Evolutionary conservation across 2,797 vertebrate genomes (phyloP).

Genomic region (Halcyon smyrnensis): DNA sequence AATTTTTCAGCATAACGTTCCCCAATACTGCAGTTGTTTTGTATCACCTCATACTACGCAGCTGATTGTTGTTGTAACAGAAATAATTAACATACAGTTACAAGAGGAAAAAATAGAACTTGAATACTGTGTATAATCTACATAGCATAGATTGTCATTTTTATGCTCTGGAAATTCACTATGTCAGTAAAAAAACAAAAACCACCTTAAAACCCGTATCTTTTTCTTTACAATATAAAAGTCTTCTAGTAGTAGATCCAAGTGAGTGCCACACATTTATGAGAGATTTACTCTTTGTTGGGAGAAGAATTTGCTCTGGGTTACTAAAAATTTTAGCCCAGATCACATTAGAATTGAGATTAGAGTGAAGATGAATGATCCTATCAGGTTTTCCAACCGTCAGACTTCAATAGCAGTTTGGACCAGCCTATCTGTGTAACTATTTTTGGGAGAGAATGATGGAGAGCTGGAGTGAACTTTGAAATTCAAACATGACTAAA

Average conservation of each 20-base stretch:
- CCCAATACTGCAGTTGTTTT: neutral
- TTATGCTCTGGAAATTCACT: neutral
- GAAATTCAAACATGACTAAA: neutral
- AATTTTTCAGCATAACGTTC: neutral
- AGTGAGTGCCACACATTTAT: neutral
- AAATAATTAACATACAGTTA: neutral
- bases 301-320: neutral
- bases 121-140: neutral
- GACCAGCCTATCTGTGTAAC: neutral
- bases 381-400: neutral
- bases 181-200: neutral
- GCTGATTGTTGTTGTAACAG: rapidly evolving
- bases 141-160: neutral
- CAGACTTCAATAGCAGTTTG: neutral
- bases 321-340: neutral
- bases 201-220: neutral
- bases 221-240: neutral
- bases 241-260: neutral
- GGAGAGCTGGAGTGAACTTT: neutral
- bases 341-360: neutral
- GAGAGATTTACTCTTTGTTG: neutral
- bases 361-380: neutral
- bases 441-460: neutral
- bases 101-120: neutral
- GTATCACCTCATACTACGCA: neutral